phyloP scores from a whole-genome alignment of 30 jellyfish, hydroid and myxozoan species.

The Aurelia coerulea region DNA sequence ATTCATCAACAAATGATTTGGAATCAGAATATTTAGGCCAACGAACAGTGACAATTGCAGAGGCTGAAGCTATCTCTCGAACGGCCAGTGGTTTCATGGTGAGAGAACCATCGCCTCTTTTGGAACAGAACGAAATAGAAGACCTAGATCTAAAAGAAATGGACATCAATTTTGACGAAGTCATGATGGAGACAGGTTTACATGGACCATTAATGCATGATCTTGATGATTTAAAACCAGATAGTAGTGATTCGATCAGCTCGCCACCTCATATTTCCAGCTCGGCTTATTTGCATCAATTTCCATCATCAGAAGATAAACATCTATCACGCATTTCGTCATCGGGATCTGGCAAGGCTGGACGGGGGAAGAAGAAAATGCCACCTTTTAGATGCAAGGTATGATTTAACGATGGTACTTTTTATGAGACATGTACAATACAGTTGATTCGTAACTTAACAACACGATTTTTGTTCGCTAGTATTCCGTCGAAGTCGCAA shows the following conservation, averaged over 20 bases:
- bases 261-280: slow-evolving; percentile 71
- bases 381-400: slow-evolving; percentile 76
- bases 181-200: slow-evolving; percentile 83
- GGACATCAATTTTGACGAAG: slow-evolving; percentile 85
- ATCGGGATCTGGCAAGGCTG: slow-evolving; percentile 44
- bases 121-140: slow-evolving; percentile 76
- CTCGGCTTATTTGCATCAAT: slow-evolving; percentile 46
- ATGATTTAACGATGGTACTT: not conserved
- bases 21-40: slow-evolving; percentile 81
- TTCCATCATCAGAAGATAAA: slow-evolving; percentile 55
- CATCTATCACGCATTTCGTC: slow-evolving; percentile 28
- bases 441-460: no score
- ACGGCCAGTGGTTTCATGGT: slow-evolving; percentile 85
- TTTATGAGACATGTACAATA: no score
- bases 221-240: slow-evolving; percentile 75
- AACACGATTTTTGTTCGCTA: no score
- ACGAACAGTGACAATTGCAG: slow-evolving; percentile 87
- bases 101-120: slow-evolving; percentile 79
- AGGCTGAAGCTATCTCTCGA: slow-evolving; percentile 96
- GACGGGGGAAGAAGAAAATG: slow-evolving; percentile 79
- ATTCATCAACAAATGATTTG: slow-evolving; percentile 53
- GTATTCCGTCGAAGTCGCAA: no score
- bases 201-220: slow-evolving; percentile 69
- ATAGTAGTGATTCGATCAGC: slow-evolving; percentile 65
- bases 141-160: slow-evolving; percentile 77